Evolutionary conservation across 2,113 vertebrate species (phyloP).

Genomic region (Sardina pilchardus): DNA sequence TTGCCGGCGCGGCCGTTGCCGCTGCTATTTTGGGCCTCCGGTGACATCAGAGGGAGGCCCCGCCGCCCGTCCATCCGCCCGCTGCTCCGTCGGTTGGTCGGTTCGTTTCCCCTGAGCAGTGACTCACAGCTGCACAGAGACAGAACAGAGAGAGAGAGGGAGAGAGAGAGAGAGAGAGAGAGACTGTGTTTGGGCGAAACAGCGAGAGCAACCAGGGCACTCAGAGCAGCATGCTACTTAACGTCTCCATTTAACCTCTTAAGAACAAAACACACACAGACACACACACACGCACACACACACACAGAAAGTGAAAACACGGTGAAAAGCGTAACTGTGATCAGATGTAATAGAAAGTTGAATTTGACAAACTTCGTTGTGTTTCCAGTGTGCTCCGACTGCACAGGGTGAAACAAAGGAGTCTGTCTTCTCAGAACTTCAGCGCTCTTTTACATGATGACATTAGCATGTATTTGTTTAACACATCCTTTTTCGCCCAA

Average conservation of each 20-base stretch:
- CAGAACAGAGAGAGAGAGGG: no score
- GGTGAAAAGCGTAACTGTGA: not conserved
- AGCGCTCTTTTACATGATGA: not conserved
- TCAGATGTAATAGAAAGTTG: not conserved
- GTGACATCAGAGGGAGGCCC: slow-evolving; percentile 57
- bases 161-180: not conserved
- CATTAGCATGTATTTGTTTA: not conserved
- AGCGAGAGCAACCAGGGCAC: not conserved
- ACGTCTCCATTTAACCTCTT: not conserved
- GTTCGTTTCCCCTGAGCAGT: not conserved
- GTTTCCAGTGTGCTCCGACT: not conserved
- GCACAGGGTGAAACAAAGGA: not conserved
- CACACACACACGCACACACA: not conserved
- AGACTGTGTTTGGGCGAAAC: not conserved
- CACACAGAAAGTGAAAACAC: not conserved
- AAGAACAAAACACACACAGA: not conserved
- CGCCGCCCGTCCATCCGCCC: not conserved
- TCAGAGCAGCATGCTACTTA: not conserved
- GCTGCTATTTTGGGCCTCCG: slow-evolving; percentile 62
- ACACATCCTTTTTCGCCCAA: not conserved
- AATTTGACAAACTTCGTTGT: not conserved
- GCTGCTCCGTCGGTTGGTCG: not conserved
- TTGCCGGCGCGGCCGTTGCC: slow-evolving; percentile 8
- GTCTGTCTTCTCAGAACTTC: not conserved
- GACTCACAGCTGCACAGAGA: slow-evolving; percentile 6